Conservation (phyloP, 2,797 vertebrate genomes). For the Pampus argenteus region DNA sequence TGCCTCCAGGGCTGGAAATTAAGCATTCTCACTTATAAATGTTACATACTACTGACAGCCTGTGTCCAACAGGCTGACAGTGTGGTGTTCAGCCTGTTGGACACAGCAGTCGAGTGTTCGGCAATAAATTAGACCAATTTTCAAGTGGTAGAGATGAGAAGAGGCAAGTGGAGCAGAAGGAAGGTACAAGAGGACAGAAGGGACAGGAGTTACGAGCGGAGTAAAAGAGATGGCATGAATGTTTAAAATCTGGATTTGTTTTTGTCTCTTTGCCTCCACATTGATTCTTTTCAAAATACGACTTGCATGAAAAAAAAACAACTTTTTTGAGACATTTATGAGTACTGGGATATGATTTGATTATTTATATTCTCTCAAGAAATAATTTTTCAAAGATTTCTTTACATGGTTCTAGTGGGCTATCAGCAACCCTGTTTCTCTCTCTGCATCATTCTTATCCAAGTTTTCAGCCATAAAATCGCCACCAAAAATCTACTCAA, state of each 20-base stretch:
- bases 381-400: neutral
- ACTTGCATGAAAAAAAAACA: slow-evolving; percentile 4
- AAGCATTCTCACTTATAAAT: slow-evolving; percentile 53
- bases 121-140: slow-evolving; percentile 69
- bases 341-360: neutral
- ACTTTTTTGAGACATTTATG: neutral
- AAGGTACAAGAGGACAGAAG: slow-evolving; percentile 39
- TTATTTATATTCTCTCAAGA: neutral
- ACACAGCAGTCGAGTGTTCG: slow-evolving; percentile 71
- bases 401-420: neutral
- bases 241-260: slow-evolving; percentile 21
- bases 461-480: no score
- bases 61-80: slow-evolving; percentile 73
- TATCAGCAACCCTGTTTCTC: neutral
- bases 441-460: no score
- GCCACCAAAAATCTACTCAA: no score
- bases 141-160: slow-evolving; percentile 54
- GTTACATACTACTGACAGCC: slow-evolving; percentile 62
- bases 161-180: slow-evolving; percentile 46
- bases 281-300: slow-evolving; percentile 14
- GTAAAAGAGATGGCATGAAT: slow-evolving; percentile 23
- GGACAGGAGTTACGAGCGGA: slow-evolving; percentile 20
- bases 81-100: slow-evolving; percentile 67
- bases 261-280: neutral
- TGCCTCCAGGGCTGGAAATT: slow-evolving; percentile 54